phyloP scores from a whole-genome alignment of 2,113 vertebrate species.

The Cebidichthys violaceus region DNA sequence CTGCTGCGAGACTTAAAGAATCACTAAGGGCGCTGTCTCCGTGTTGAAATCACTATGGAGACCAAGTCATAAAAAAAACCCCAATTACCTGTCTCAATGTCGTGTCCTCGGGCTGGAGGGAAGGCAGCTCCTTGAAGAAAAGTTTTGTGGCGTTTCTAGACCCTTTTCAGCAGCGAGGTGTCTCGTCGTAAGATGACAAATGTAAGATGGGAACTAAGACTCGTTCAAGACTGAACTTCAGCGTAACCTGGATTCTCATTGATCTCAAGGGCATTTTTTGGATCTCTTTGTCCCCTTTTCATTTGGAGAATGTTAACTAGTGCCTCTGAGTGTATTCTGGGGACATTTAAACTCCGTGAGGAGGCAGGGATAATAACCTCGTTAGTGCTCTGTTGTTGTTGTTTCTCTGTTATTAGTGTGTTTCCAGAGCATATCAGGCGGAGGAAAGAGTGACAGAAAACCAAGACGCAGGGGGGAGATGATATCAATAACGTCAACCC shows the following conservation, averaged over 20 bases:
- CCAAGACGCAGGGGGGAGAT: neutral
- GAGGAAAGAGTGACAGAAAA: neutral
- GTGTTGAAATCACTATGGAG: neutral
- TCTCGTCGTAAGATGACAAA: neutral
- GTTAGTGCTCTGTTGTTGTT: neutral
- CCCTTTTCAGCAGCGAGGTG: no score
- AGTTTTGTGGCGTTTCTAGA: neutral
- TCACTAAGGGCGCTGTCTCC: neutral
- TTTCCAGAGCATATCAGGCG: neutral
- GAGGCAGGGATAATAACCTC: neutral
- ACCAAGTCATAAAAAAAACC: neutral
- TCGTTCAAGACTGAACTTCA: neutral
- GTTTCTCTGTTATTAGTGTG: neutral
- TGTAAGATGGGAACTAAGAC: neutral
- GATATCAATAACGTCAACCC: neutral
- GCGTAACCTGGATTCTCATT: neutral
- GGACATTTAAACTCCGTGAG: neutral
- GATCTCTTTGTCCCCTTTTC: neutral
- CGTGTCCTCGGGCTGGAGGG: neutral
- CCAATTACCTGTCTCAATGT: neutral
- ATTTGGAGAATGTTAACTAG: neutral
- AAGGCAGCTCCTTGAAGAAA: neutral
- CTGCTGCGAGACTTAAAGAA: neutral
- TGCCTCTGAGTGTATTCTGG: neutral
- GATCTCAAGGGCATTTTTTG: neutral